phyloP scores from a whole-genome alignment of 1,140 invertebrate species.

The Aphaenogaster rudis region DNA sequence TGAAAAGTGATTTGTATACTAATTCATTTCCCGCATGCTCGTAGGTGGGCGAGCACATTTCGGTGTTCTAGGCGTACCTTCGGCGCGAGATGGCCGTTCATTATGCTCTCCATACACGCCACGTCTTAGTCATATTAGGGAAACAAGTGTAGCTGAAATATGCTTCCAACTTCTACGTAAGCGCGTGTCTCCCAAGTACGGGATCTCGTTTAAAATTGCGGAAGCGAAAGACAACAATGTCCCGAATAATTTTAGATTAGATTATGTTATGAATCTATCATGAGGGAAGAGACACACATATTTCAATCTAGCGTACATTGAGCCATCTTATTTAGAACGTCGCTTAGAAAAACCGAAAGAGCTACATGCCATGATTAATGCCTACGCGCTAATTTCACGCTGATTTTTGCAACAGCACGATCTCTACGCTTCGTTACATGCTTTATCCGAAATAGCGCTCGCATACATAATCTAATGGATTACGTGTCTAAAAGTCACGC shows the following conservation, averaged over 20 bases:
- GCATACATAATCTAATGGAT: constrained; percentile 48
- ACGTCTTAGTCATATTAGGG: constrained; percentile 22
- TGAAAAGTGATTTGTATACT: constrained; percentile 72
- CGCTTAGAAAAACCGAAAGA: not conserved
- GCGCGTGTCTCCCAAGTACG: not conserved
- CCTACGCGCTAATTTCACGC: not conserved
- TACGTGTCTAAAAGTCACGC: constrained; percentile 48
- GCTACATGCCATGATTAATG: not conserved
- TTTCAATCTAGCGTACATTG: not conserved
- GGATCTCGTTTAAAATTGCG: not conserved
- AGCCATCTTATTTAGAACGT: not conserved
- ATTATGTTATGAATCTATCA: not conserved
- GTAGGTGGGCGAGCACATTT: constrained; percentile 44
- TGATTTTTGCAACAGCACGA: constrained; percentile 13
- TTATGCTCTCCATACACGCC: not conserved
- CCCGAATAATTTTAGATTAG: not conserved
- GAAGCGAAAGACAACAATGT: too few species aligned
- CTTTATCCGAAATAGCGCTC: constrained; percentile 34
- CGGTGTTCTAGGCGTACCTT: not conserved
- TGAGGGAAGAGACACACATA: not conserved
- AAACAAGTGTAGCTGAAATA: not conserved
- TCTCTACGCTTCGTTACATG: constrained; percentile 20
- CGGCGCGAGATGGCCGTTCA: not conserved
- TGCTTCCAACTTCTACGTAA: not conserved
- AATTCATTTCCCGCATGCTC: constrained; percentile 40